phyloP scores from a whole-genome alignment of 2,797 vertebrate genomes.

The Crenichthys baileyi region DNA sequence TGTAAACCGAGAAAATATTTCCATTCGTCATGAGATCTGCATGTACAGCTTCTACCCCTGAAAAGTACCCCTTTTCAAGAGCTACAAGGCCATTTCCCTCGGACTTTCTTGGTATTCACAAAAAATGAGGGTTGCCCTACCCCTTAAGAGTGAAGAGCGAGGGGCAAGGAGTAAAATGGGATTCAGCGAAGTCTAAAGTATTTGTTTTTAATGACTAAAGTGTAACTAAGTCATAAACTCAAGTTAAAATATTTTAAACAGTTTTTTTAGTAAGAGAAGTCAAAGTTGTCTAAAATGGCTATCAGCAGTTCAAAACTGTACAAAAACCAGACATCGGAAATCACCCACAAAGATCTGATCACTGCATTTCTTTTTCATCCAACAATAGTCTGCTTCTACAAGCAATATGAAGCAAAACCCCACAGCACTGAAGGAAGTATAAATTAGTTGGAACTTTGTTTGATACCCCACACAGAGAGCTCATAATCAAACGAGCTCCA shows the following conservation, averaged over 20 bases:
- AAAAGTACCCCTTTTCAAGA: not conserved
- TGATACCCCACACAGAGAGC: not conserved
- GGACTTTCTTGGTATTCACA: not conserved
- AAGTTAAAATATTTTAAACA: too few species aligned
- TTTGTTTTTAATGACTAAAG: not conserved
- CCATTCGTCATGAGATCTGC: not conserved
- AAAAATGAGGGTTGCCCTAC: not conserved
- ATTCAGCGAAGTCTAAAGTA: not conserved
- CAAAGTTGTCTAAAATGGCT: too few species aligned
- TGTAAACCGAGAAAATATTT: not conserved
- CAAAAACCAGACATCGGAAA: too few species aligned
- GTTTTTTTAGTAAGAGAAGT: too few species aligned
- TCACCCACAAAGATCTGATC: too few species aligned
- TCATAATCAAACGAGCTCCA: constrained; percentile 4
- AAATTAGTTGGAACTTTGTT: constrained; percentile 15
- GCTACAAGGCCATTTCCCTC: not conserved
- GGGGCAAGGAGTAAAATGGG: not conserved
- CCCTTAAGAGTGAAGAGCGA: not conserved
- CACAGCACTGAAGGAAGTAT: constrained; percentile 17
- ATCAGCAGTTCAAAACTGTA: too few species aligned
- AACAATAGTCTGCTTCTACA: not conserved
- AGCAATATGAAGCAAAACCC: constrained; percentile 9
- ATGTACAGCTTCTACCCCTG: not conserved
- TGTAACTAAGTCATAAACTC: not conserved
- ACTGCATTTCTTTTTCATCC: too few species aligned